Evolutionary conservation across 2,888 invertebrate genomes (phyloP).

Genomic region (Abrostola triplasia): DNA sequence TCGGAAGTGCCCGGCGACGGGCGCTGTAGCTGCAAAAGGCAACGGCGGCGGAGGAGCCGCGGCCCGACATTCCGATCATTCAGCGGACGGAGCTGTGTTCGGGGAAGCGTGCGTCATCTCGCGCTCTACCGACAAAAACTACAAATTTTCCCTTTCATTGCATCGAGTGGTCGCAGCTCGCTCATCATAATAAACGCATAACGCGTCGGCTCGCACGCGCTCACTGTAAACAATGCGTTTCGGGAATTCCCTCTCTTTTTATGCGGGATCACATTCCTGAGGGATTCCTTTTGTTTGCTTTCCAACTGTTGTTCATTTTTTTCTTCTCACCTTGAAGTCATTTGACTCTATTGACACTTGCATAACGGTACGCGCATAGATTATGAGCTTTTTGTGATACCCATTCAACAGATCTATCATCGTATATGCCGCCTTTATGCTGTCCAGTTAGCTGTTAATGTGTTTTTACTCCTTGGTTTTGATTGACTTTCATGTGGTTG

Average conservation of each 20-base stretch:
- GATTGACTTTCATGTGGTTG: conserved; percentile 2
- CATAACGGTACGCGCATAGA: conserved; percentile 70
- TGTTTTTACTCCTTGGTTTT: conserved; percentile 16
- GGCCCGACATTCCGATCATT: conserved; percentile 71
- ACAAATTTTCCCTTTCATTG: conserved; percentile 86
- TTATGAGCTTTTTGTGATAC: conserved; percentile 60
- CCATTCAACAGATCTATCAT: conserved; percentile 50
- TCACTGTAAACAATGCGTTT: conserved; percentile 86
- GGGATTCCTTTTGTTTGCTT: conserved; percentile 88
- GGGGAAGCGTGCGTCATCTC: conserved; percentile 81
- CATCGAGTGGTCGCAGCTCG: conserved; percentile 67
- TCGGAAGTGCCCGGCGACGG: conserved; percentile 24
- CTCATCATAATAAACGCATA: conserved; percentile 80
- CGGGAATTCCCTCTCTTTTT: conserved; percentile 86
- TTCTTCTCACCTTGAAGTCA: conserved; percentile 73
- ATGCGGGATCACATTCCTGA: conserved; percentile 84
- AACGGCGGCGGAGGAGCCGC: conserved; percentile 54
- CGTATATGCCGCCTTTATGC: conserved; percentile 36
- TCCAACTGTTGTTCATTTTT: conserved; percentile 77
- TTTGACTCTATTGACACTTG: conserved; percentile 74
- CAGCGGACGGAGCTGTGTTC: conserved; percentile 67
- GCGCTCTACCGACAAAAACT: conserved; percentile 77
- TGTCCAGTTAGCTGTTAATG: conserved; percentile 30
- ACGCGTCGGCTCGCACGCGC: conserved; percentile 71
- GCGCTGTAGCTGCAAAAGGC: conserved; percentile 54